phyloP scores from a whole-genome alignment of 1,140 invertebrate species.

The Drosophila novamexicana region DNA sequence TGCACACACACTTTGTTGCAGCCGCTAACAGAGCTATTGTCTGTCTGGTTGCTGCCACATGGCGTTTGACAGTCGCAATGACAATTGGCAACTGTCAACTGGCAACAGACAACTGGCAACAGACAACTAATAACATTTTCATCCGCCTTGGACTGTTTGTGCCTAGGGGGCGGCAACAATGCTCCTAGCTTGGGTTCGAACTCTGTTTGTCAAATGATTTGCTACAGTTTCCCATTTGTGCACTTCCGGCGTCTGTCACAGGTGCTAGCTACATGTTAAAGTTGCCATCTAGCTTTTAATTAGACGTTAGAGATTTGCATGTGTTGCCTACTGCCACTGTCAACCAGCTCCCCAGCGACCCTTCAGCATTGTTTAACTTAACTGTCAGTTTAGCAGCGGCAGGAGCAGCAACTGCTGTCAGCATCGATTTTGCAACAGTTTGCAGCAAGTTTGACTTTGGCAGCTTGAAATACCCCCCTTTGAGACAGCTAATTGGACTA shows the following conservation, averaged over 20 bases:
- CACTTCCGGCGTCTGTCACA: conserved; percentile 47
- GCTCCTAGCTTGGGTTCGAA: background rate
- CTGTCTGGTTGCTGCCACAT: conserved; percentile 51
- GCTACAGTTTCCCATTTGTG: conserved; percentile 46
- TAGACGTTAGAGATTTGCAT: conserved; percentile 62
- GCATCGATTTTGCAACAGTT: conserved; percentile 41
- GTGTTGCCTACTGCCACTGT: background rate
- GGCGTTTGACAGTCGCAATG: conserved; percentile 59
- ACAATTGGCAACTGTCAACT: conserved; percentile 50
- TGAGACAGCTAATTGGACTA: conserved; percentile 49
- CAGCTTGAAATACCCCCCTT: conserved; percentile 28
- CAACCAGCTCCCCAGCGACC: conserved; percentile 4
- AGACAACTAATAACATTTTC: conserved; percentile 63
- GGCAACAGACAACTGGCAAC: conserved; percentile 43
- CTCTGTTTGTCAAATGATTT: conserved; percentile 58
- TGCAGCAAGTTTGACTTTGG: conserved; percentile 24
- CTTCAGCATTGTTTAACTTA: conserved; percentile 42
- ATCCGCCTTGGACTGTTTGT: conserved; percentile 8
- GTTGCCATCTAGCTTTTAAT: conserved; percentile 52
- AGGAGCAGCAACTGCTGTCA: conserved; percentile 21
- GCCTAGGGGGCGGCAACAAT: conserved; percentile 9
- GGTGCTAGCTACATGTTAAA: background rate
- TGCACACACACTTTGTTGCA: conserved; percentile 46
- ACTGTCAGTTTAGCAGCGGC: conserved; percentile 43
- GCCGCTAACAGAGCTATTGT: conserved; percentile 47